phyloP scores from a whole-genome alignment of 1,140 invertebrate species.

The Zophobas morio region DNA sequence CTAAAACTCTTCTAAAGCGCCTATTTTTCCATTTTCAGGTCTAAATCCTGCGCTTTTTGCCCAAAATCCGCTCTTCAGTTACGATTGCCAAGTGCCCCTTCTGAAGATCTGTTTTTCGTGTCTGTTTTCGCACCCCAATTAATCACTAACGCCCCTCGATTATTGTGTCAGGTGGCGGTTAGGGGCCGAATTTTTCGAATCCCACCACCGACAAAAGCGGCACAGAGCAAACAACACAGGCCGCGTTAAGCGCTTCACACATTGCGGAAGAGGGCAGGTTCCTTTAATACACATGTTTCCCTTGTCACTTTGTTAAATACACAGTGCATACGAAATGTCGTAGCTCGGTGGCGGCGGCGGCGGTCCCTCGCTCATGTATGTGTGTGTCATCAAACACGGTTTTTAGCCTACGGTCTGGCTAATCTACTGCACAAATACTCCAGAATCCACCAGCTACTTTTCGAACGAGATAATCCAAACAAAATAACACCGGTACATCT shows the following conservation, averaged over 20 bases:
- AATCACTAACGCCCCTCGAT: background rate
- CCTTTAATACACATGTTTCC: conserved; percentile 64
- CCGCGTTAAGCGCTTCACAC: conserved; percentile 54
- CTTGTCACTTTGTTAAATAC: conserved; percentile 66
- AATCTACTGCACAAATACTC: conserved; percentile 63
- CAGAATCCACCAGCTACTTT: conserved; percentile 56
- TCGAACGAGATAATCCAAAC: conserved; percentile 60
- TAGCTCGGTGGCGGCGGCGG: conserved; percentile 17
- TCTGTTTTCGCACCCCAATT: too few relatives aligned
- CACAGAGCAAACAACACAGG: conserved; percentile 56
- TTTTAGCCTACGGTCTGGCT: conserved; percentile 57
- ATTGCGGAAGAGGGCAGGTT: conserved; percentile 54
- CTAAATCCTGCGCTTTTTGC: too few relatives aligned
- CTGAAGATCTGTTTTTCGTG: too few relatives aligned
- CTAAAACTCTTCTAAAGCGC: too few relatives aligned
- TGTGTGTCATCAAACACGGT: conserved; percentile 56
- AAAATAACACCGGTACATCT: conserved; percentile 48
- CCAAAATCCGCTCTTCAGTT: too few relatives aligned
- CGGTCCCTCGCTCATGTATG: conserved; percentile 3
- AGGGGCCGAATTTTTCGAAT: conserved; percentile 24
- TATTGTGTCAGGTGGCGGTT: conserved; percentile 40
- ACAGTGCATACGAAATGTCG: conserved; percentile 63
- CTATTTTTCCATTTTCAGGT: too few relatives aligned
- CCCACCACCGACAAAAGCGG: conserved; percentile 20
- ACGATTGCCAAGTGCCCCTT: too few relatives aligned